Base-by-base conservation (phyloP, 2,888 invertebrate genomes). In the Platycnemis pennipes region DNA sequence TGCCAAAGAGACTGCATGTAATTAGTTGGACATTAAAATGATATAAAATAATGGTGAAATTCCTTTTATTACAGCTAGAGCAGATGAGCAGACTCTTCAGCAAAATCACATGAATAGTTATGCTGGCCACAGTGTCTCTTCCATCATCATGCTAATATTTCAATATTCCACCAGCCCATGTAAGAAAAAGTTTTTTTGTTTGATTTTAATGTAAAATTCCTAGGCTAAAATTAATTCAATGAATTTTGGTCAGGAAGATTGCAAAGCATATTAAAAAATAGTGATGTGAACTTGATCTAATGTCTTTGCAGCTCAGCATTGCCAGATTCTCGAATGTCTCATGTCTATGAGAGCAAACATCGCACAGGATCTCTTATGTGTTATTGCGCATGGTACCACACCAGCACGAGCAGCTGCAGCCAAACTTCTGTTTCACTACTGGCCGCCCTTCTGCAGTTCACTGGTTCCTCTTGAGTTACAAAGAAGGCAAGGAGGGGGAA, bases 351-450 rank as follows among this genome's bases (percentile, higher is more conserved):
- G 99, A 96, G 98, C 98, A 95, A 98, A 98, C 95, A 98, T 99
- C 22, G 98, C 99, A 88, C 99, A 98, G 96, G 99, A 99, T 96
- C 97, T 99, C 94, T 97, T 99, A 56, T 98, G 99, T 96, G 99
- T 99, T 56, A 98, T 99, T 95, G 99, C 99, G 22, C 99, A 99
- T 96, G 99, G 99, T 88, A 99, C 99, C 0, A 98, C 99, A 95
- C 98, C 98, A 94, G 99, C 99, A 0, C 97, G 99, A 94, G 98
- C 99, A n/a, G 99, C 99, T 0, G 99, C 99, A 1, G 99, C 99
- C 94, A 99, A 99, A 97, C 97, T 99, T 77, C 97, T 99, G 94
- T 99, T 99, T 97, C 99, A 99, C 97, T 99, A 99, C 96, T 99
- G 99, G 99, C 99, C 99, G 7, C 98, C 99, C 5, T 98, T 99